Evolutionary conservation across 2,113 vertebrate species (phyloP).

Genomic region (Tyrannus savana): DNA sequence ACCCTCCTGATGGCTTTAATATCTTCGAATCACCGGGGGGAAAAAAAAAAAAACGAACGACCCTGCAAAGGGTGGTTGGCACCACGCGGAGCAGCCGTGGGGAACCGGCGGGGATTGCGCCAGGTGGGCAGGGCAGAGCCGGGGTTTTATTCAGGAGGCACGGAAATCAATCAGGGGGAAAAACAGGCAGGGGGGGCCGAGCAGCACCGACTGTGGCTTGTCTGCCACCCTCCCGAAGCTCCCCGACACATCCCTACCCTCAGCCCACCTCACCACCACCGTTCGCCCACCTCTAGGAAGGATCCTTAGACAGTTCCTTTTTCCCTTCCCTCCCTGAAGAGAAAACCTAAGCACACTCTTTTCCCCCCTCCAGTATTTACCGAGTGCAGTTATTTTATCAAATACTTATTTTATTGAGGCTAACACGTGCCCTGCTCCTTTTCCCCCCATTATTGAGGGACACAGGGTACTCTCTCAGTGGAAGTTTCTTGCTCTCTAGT

Average conservation of each 20-base stretch:
- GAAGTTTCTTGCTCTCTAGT: background rate
- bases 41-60: background rate
- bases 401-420: background rate
- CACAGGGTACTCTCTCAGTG: no score
- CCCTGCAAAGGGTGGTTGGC: background rate
- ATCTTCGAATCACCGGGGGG: constrained; percentile 49
- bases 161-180: constrained; percentile 1
- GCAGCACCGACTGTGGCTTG: background rate
- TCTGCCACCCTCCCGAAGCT: background rate
- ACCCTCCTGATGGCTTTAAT: constrained; percentile 62
- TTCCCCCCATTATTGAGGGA: background rate
- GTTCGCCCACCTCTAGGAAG: background rate
- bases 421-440: background rate
- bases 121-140: background rate
- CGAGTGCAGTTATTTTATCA: background rate
- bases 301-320: rapidly evolving
- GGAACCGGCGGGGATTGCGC: background rate
- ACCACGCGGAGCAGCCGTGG: background rate
- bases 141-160: background rate
- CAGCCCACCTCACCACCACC: background rate
- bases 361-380: background rate
- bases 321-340: background rate
- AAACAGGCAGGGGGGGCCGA: background rate
- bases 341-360: background rate
- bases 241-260: rapidly evolving